These are phyloP conservation scores for Tetragonisca angustula DNA, from an alignment of 2,888 invertebrate genomes.

Conservation along the genomic window DNA sequence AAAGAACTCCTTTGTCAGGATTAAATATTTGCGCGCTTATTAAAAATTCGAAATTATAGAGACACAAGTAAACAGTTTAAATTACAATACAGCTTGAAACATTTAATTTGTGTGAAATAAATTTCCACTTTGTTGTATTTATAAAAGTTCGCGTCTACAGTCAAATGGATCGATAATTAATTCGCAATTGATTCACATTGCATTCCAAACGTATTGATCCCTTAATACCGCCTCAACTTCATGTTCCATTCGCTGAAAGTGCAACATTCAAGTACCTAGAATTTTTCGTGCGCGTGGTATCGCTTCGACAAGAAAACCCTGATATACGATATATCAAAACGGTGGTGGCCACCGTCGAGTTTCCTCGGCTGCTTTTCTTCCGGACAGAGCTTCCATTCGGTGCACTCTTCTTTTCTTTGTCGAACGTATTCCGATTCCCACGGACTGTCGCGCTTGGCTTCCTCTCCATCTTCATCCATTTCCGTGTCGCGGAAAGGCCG, in stretches of 20 bases:
- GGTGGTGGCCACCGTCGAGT: neutral
- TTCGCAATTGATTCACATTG: neutral
- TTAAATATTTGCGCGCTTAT: too few species aligned
- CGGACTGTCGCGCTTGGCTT: slow-evolving; percentile 3
- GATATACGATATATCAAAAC: slow-evolving; percentile 16
- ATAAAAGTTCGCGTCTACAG: too few species aligned
- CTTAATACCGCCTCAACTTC: neutral
- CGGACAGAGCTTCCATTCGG: slow-evolving; percentile 21
- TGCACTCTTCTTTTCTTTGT: slow-evolving; percentile 15
- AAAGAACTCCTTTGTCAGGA: too few species aligned
- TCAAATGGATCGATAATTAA: neutral
- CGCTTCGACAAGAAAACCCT: neutral
- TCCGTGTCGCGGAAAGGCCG: slow-evolving; percentile 12
- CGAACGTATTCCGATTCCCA: slow-evolving; percentile 19
- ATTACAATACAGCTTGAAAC: too few species aligned
- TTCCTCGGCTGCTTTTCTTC: neutral
- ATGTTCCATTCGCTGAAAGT: neutral
- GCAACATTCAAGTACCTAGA: neutral
- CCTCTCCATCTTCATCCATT: slow-evolving; percentile 27
- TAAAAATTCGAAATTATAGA: too few species aligned
- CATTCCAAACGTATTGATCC: neutral
- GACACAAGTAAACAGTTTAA: too few species aligned
- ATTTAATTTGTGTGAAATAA: too few species aligned
- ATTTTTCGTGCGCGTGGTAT: neutral
- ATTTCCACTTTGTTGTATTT: too few species aligned